Conservation (phyloP, 2,888 invertebrate species). For the Orchestes rusci region DNA sequence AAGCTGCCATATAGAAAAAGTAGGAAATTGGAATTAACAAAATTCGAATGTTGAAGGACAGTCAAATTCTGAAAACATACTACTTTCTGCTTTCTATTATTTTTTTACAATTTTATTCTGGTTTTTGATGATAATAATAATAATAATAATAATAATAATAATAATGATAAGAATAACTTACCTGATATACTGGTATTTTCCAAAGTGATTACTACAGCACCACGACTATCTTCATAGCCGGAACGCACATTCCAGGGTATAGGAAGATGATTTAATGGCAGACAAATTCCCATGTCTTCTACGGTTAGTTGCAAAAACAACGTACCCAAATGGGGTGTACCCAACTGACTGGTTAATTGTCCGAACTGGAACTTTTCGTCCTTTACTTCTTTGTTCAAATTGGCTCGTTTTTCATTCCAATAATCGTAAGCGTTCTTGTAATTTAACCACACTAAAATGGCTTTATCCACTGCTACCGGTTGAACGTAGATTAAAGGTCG, state of each 20-base stretch:
- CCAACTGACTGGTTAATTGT: conserved; percentile 68
- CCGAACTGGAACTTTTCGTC: conserved; percentile 73
- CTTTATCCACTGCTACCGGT: conserved; percentile 96
- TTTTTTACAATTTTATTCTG: too few relatives aligned
- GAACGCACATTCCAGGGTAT: conserved; percentile 60
- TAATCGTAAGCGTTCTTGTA: conserved; percentile 99
- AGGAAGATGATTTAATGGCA: conserved; percentile 81
- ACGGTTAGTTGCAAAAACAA: conserved; percentile 90
- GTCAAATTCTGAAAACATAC: too few relatives aligned
- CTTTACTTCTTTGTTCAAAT: conserved; percentile 81
- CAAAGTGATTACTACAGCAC: conserved; percentile 91
- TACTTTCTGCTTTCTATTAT: too few relatives aligned
- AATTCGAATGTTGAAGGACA: too few relatives aligned
- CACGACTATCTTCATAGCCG: conserved; percentile 72
- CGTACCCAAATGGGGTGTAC: conserved; percentile 75
- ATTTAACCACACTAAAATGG: conserved; percentile 97
- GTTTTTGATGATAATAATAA: too few relatives aligned
- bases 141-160: too few relatives aligned
- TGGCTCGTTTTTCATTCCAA: conserved; percentile 94
- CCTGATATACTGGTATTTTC: conserved; percentile 89
- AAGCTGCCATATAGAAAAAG: too few relatives aligned
- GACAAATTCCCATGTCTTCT: conserved; percentile 93
- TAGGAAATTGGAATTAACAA: too few relatives aligned
- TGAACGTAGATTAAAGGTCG: conserved; percentile 94
- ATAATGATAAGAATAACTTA: too few relatives aligned